Evolutionary conservation across 1,140 invertebrate species (phyloP).

Genomic region (Drosophila hydei): DNA sequence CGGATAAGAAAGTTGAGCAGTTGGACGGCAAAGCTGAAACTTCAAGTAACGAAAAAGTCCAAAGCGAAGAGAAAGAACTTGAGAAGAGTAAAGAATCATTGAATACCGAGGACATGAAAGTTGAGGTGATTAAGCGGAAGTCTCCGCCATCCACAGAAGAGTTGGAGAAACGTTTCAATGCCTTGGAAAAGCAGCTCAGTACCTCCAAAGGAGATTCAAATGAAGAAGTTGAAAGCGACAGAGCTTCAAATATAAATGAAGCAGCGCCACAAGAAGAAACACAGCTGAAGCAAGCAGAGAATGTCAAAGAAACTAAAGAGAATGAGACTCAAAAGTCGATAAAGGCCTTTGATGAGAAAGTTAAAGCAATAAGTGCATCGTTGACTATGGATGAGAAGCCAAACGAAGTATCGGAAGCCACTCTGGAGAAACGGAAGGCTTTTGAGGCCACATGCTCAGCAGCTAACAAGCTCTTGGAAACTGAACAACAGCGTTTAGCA

Average conservation of each 20-base stretch:
- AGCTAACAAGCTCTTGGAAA: background rate
- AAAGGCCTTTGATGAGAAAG: constrained; percentile 54
- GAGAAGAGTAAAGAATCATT: background rate
- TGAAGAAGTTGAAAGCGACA: constrained; percentile 16
- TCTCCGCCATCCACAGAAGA: constrained; percentile 75
- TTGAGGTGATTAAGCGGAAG: constrained; percentile 37
- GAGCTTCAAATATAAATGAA: constrained; percentile 1
- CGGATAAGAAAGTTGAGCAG: background rate
- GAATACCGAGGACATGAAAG: background rate
- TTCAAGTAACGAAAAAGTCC: background rate
- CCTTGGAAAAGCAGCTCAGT: constrained; percentile 70
- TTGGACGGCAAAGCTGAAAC: background rate
- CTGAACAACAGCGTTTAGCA: background rate
- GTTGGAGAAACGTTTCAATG: constrained; percentile 74
- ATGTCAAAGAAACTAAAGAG: background rate
- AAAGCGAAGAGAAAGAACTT: background rate
- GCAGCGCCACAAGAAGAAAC: constrained; percentile 5
- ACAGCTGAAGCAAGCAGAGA: background rate
- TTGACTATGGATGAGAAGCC: constrained; percentile 11
- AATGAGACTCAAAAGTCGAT: constrained; percentile 20
- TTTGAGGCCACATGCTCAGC: constrained; percentile 19
- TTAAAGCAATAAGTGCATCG: constrained; percentile 32
- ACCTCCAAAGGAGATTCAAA: constrained; percentile 36
- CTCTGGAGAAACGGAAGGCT: background rate
- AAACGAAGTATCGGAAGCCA: background rate